A percentile compares a stretch with the other conserved stretches of the same genome.
Evolutionary conservation across 2,888 invertebrate species (phyloP).

Genomic region (Brachylomia viminalis): DNA sequence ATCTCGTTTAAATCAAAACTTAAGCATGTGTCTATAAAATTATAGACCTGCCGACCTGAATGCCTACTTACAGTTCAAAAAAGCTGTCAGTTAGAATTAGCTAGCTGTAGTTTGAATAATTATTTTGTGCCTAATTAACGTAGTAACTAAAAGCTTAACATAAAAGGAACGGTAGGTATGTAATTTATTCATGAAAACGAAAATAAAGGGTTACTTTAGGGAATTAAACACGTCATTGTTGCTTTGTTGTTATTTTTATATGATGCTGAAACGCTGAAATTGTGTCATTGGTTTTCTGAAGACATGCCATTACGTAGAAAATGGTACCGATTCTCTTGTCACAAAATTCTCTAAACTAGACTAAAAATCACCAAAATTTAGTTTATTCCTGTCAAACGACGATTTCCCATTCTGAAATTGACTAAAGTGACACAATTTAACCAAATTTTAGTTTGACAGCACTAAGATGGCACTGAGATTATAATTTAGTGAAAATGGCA

Average conservation of each 20-base stretch:
- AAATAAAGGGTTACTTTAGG: slow-evolving; percentile 40
- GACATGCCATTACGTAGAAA: slow-evolving; percentile 18
- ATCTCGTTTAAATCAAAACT: background rate
- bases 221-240: slow-evolving; percentile 42
- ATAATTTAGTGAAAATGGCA: no score
- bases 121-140: background rate
- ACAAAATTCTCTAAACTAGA: no score
- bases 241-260: slow-evolving; percentile 19
- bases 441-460: no score
- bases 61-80: background rate
- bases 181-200: slow-evolving; percentile 16
- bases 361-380: no score
- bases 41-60: no score
- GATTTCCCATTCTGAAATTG: no score
- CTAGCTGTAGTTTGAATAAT: background rate
- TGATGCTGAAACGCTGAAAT: background rate
- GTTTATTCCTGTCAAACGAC: no score
- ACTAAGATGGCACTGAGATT: no score
- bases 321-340: no score
- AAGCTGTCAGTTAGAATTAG: background rate
- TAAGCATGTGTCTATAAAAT: no score
- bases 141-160: background rate
- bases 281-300: slow-evolving; percentile 30
- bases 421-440: no score
- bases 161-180: background rate